Conservation (phyloP, 2,888 invertebrate genomes). For the Podabrus alpinus region DNA sequence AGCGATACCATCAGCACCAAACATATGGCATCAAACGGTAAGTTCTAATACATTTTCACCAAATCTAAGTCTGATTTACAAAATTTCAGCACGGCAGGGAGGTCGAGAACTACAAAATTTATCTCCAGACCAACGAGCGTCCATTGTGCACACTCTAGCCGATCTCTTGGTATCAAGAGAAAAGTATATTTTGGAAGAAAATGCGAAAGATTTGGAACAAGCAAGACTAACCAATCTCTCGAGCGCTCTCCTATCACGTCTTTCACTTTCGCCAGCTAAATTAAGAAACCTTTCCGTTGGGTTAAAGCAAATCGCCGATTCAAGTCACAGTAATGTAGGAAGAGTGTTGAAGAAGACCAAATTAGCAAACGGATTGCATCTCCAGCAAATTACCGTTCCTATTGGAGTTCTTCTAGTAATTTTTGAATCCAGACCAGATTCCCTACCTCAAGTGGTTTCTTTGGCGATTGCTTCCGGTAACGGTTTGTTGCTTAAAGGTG, state of each 20-base stretch:
- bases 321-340: slow-evolving; percentile 69
- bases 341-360: slow-evolving; percentile 50
- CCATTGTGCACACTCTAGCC: slow-evolving; percentile 85
- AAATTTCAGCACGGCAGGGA: slow-evolving; percentile 81
- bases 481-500: slow-evolving; percentile 94
- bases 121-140: slow-evolving; percentile 79
- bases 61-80: background rate
- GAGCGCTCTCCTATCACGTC: slow-evolving; percentile 79
- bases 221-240: slow-evolving; percentile 81
- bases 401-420: slow-evolving; percentile 97
- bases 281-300: slow-evolving; percentile 84
- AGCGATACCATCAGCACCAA: slow-evolving; percentile 76
- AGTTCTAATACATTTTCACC: slow-evolving; percentile 33
- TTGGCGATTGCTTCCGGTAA: slow-evolving; percentile 96
- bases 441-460: slow-evolving; percentile 95
- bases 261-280: slow-evolving; percentile 85
- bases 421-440: slow-evolving; percentile 97
- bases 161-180: slow-evolving; percentile 82
- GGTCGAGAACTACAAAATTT: slow-evolving; percentile 83
- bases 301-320: slow-evolving; percentile 89
- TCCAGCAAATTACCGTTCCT: slow-evolving; percentile 94
- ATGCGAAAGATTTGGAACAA: slow-evolving; percentile 82
- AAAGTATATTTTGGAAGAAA: slow-evolving; percentile 85
- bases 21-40: slow-evolving; percentile 90
- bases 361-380: slow-evolving; percentile 66